Evolutionary conservation across 2,797 vertebrate genomes (phyloP).

Genomic region (Carcharodon carcharias): DNA sequence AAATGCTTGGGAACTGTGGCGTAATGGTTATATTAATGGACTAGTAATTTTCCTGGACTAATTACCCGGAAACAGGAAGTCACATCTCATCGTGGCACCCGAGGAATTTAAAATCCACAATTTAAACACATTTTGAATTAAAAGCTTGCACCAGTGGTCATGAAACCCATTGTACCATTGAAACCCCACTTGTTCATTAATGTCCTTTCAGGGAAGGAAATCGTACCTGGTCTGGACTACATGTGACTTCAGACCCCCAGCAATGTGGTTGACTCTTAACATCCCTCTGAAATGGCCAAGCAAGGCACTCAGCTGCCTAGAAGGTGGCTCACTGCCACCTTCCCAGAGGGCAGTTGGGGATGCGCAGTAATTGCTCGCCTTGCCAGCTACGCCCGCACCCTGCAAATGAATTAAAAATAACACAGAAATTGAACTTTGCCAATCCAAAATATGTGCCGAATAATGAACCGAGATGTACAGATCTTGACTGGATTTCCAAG

Average conservation of each 20-base stretch:
- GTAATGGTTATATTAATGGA: no score
- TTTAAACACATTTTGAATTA: no score
- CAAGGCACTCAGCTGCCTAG: neutral
- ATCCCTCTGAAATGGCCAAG: neutral
- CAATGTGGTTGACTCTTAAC: neutral
- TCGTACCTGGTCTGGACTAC: neutral
- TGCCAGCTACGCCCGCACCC: neutral
- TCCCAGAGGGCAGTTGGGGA: neutral
- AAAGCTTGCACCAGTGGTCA: neutral
- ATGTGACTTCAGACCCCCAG: neutral
- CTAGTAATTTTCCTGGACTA: no score
- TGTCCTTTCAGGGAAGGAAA: neutral
- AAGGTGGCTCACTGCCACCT: neutral
- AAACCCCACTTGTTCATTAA: neutral
- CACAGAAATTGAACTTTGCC: neutral
- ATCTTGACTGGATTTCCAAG: neutral
- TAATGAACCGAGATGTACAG: neutral
- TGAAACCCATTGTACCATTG: neutral
- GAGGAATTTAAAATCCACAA: no score
- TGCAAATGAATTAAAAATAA: neutral
- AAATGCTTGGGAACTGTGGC: neutral
- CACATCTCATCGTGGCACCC: no score
- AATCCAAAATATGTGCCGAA: neutral
- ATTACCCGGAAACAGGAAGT: no score
- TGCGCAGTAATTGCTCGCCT: neutral